Base-by-base conservation (phyloP, 2,113 vertebrate genomes). In the Xerus inauris region DNA sequence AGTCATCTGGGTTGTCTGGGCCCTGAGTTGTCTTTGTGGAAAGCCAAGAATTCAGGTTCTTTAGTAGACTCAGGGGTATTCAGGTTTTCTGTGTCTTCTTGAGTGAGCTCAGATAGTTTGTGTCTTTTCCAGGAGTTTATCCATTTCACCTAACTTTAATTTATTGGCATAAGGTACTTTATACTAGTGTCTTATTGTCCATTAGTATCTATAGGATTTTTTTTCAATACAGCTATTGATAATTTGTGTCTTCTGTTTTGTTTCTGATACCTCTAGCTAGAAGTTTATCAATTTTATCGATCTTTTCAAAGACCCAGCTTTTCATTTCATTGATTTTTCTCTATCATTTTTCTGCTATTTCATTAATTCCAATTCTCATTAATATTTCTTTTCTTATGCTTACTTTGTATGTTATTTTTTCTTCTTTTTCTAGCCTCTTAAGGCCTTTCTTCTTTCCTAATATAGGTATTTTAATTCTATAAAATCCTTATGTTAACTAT, bases 61-160 rank as follows among this genome's bases (percentile, higher is more conserved):
- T 92, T 92, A 62, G 62, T 86, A 82, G 62, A 54, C 76, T 86
- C 57, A 64, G 20, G 16, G 16, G 49, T 93, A 12, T 77, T 77
- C 6, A 67, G 26, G 16, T 75, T 51, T 45, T 85, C 32, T 89
- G 0, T 95, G 35, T 79, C 71, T 42, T 95, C 90, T 38, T 57
- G 51, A 65, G 32, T 71, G 90, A 82, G 64, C 49, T 65, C 49
- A 8, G 19, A 69, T 64, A 73, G 12, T 87, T 79, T 77, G 32
- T 76, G 19, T 69, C 49, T 92, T 92, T 80, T 42, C 47, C 42
- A 90, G 32, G 19, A 86, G 87, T 67, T 89, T 84, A 24, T 76
- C 84, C 40, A 1, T 76, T 89, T 96, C 49, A 54, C 71, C 79
- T 71, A 86, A 89, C n/a, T 69, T 80, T 65, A 80, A 73, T 71